Evolutionary conservation across 2,113 vertebrate species (phyloP).

Genomic region (Cephalopholis sonnerati): DNA sequence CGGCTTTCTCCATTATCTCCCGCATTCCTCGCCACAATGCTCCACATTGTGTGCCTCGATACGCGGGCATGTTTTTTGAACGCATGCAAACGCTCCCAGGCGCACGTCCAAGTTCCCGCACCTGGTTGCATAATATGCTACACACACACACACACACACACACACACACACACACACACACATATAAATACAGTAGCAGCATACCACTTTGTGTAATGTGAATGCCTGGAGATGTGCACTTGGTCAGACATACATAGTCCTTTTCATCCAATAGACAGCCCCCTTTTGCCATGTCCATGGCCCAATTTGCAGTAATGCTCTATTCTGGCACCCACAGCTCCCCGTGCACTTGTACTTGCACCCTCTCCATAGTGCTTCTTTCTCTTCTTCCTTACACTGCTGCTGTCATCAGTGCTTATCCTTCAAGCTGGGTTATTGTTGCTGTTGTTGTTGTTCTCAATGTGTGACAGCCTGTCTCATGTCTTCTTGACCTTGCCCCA

Average conservation of each 20-base stretch:
- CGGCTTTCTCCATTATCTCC: slow-evolving; percentile 65
- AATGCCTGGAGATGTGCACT: slow-evolving; percentile 3
- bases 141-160: neutral
- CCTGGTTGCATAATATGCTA: slow-evolving; percentile 44
- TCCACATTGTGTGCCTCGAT: slow-evolving; percentile 46
- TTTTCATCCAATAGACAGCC: slow-evolving; percentile 5
- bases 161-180: neutral
- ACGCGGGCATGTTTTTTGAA: slow-evolving; percentile 48
- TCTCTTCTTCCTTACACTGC: neutral
- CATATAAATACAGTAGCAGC: neutral
- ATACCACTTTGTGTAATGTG: neutral
- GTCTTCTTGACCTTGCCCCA: slow-evolving; percentile 21
- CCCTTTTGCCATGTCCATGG: neutral
- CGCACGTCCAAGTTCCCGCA: slow-evolving; percentile 34
- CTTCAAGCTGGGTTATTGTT: slow-evolving; percentile 16
- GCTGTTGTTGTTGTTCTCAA: neutral
- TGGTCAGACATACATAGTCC: slow-evolving; percentile 17
- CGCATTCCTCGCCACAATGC: slow-evolving; percentile 38
- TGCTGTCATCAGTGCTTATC: slow-evolving; percentile 12
- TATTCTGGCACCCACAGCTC: slow-evolving; percentile 40
- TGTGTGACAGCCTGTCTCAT: slow-evolving; percentile 5
- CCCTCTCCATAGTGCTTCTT: slow-evolving; percentile 1
- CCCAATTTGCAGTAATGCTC: slow-evolving; percentile 44
- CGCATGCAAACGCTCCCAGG: slow-evolving; percentile 40
- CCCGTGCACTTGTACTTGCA: slow-evolving; percentile 12